Evolutionary conservation across 2,113 vertebrate genomes (phyloP).

Genomic region (Centropus unirufus): DNA sequence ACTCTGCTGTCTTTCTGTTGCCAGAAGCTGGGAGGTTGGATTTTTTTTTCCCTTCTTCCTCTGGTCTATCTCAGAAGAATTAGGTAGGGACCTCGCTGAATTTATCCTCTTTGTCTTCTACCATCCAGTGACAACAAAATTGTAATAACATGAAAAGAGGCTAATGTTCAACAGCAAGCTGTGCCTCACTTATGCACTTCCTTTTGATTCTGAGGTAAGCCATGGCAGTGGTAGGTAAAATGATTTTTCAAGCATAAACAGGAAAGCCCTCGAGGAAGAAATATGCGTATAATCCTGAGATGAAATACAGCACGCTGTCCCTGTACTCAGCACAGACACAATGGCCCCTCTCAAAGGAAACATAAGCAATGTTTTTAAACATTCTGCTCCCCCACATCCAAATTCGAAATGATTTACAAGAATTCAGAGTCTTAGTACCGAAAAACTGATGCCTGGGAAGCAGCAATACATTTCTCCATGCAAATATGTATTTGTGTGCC

Average conservation of each 20-base stretch:
- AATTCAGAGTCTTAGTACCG: not conserved
- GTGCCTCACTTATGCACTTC: not conserved
- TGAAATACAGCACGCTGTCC: not conserved
- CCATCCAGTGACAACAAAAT: not conserved
- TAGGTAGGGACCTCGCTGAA: not conserved
- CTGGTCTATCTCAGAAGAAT: not conserved
- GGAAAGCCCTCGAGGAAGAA: conserved; percentile 10
- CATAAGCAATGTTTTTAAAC: not conserved
- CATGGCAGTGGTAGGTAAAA: not conserved
- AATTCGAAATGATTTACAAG: not conserved
- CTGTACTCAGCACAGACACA: not conserved
- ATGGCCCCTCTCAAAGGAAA: not conserved
- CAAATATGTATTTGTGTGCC: rapidly evolving
- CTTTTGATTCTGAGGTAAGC: conserved; percentile 29
- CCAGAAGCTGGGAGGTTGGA: not conserved
- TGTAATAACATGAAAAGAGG: not conserved
- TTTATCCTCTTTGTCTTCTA: not conserved
- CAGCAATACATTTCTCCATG: not conserved
- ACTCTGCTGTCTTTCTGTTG: not conserved
- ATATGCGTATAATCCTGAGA: not conserved
- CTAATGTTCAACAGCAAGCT: not conserved
- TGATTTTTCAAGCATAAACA: conserved; percentile 35
- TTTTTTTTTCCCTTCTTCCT: not conserved
- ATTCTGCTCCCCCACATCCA: not conserved
- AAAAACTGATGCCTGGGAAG: not conserved